Conservation (phyloP, 2,113 vertebrate genomes). For the Sphyrna mokarran region DNA sequence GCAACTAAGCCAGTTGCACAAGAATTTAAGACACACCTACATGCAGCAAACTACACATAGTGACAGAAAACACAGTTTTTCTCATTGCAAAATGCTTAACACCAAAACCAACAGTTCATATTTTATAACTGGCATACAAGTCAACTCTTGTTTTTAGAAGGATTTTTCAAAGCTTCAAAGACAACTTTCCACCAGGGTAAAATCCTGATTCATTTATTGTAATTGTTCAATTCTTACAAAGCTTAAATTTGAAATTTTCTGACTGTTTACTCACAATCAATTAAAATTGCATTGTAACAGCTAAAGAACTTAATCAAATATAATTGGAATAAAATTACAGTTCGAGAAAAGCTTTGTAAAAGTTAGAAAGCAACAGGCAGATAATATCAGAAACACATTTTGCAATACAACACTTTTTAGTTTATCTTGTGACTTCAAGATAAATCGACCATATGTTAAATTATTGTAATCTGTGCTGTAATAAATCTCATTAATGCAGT, state of each 20-base stretch:
- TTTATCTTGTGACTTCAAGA: background rate
- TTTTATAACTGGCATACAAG: too few species aligned
- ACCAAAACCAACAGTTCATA: too few species aligned
- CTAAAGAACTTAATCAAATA: conserved; percentile 1
- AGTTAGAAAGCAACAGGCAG: background rate
- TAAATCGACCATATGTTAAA: background rate
- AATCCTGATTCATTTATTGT: background rate
- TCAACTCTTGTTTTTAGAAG: too few species aligned
- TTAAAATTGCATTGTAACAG: background rate
- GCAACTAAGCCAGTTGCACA: background rate
- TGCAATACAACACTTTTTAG: background rate
- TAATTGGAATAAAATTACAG: background rate
- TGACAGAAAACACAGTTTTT: too few species aligned
- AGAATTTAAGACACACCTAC: background rate
- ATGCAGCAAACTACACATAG: background rate
- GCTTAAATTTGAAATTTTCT: background rate
- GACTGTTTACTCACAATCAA: background rate
- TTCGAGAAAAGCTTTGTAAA: background rate
- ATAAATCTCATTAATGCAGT: background rate
- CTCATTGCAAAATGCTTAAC: too few species aligned
- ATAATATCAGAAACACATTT: background rate
- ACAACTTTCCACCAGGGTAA: too few species aligned
- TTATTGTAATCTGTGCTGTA: background rate
- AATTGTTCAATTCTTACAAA: background rate
- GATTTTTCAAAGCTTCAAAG: too few species aligned